Percentiles rank a stretch among this genome's conserved stretches.
Evolutionary conservation across 2,888 invertebrate genomes (phyloP).

Genomic region (Melinaea menophilus): DNA sequence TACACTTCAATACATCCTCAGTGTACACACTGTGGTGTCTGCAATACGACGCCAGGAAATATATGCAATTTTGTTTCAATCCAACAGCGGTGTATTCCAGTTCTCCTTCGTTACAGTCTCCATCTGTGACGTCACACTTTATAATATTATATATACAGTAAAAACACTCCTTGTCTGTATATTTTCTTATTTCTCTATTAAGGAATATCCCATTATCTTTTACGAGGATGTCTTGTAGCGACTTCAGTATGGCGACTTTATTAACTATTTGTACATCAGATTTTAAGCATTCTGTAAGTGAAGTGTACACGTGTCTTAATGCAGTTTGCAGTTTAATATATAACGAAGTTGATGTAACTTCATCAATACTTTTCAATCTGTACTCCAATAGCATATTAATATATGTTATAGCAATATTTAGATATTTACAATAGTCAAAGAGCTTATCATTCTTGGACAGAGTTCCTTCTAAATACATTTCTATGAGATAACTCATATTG

Average conservation of each 20-base stretch:
- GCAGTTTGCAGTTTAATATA: constrained; percentile 40
- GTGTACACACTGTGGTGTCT: constrained; percentile 48
- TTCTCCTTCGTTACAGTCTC: constrained; percentile 49
- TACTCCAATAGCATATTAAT: constrained; percentile 47
- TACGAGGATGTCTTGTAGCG: constrained; percentile 45
- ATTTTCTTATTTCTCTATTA: constrained; percentile 42
- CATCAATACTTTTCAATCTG: constrained; percentile 38
- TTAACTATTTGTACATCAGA: constrained; percentile 40
- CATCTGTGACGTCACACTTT: constrained; percentile 44
- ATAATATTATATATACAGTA: constrained; percentile 53
- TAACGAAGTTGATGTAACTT: constrained; percentile 38
- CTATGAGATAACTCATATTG: constrained; percentile 43
- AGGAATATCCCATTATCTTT: constrained; percentile 45
- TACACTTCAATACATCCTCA: constrained; percentile 55
- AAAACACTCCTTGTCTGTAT: constrained; percentile 53
- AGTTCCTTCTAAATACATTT: constrained; percentile 40
- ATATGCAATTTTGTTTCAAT: constrained; percentile 55
- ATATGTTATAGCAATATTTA: constrained; percentile 44
- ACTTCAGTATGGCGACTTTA: constrained; percentile 47
- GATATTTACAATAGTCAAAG: constrained; percentile 43
- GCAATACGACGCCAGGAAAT: constrained; percentile 60
- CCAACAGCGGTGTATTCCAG: constrained; percentile 47
- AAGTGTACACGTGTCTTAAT: constrained; percentile 42
- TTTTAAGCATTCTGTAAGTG: constrained; percentile 42
- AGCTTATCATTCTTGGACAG: constrained; percentile 35